These are phyloP conservation scores for Todus mexicanus DNA, from an alignment of 2,797 vertebrate genomes.

Conservation along the genomic window DNA sequence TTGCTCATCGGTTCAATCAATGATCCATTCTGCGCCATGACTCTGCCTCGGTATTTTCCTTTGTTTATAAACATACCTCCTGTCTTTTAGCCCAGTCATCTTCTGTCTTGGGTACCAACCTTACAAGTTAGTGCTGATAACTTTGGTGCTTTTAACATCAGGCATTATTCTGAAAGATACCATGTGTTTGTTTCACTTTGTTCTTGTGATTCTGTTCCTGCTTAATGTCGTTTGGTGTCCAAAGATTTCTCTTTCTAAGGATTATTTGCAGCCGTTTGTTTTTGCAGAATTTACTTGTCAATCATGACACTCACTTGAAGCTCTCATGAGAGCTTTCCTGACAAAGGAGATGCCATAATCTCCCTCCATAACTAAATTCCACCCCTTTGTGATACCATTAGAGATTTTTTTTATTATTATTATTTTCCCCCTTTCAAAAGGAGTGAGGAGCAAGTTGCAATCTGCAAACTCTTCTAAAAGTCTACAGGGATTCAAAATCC, in stretches of 20 bases:
- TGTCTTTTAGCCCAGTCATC: background rate
- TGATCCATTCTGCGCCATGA: background rate
- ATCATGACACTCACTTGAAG: rapidly evolving
- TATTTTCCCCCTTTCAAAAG: background rate
- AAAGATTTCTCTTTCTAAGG: background rate
- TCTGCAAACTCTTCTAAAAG: background rate
- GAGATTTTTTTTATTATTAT: background rate
- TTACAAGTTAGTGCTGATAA: rapidly evolving
- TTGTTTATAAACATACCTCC: background rate
- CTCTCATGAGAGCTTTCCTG: background rate
- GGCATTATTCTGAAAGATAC: background rate
- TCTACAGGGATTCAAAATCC: background rate
- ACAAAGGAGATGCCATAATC: background rate
- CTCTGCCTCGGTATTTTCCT: background rate
- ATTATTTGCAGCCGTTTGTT: background rate
- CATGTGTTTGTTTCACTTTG: background rate
- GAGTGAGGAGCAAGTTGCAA: background rate
- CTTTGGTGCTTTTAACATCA: background rate
- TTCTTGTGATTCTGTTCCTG: background rate
- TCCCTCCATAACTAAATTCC: background rate
- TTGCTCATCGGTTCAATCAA: background rate
- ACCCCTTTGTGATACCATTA: background rate
- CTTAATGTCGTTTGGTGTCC: background rate
- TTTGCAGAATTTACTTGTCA: background rate
- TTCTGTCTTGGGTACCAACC: rapidly evolving